Conservation (phyloP, 2,888 invertebrate species). For the Lithodes maja region DNA sequence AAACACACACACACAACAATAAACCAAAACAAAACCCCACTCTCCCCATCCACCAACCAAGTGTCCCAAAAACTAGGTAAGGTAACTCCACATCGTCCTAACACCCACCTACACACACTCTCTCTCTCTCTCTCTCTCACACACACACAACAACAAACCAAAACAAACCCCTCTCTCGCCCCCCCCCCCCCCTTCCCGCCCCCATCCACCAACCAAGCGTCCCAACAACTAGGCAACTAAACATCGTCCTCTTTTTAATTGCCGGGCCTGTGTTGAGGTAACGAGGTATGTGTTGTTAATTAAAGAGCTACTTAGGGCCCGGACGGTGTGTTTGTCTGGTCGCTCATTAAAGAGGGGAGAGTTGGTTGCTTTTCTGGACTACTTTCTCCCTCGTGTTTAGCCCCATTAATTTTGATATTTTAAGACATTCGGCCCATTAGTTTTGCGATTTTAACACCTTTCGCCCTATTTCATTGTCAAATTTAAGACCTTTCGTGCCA, state of each 20-base stretch:
- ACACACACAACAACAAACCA: neutral
- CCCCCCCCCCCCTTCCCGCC: neutral
- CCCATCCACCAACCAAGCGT: neutral
- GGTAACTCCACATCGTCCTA: too few relatives aligned
- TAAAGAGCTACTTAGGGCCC: conserved; percentile 42
- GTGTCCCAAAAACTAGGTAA: too few relatives aligned
- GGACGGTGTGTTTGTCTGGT: conserved; percentile 14
- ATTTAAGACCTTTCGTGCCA: too few relatives aligned
- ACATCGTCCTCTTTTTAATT: conserved; percentile 41
- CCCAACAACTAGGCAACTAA: too few relatives aligned
- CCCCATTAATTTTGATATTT: too few relatives aligned
- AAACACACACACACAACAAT: neutral
- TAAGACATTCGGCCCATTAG: too few relatives aligned
- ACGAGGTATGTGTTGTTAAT: conserved; percentile 39
- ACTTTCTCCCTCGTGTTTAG: too few relatives aligned
- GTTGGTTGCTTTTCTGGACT: too few relatives aligned
- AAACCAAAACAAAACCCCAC: neutral
- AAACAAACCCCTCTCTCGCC: neutral
- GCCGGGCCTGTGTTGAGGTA: conserved; percentile 8
- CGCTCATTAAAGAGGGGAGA: conserved; percentile 24
- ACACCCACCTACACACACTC: too few relatives aligned
- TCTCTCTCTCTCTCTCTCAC: neutral
- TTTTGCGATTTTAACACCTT: too few relatives aligned
- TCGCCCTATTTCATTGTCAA: too few relatives aligned
- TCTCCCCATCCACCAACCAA: neutral